phyloP scores from a whole-genome alignment of 1,140 invertebrate species.

The Bursaphelenchus mucronatus region DNA sequence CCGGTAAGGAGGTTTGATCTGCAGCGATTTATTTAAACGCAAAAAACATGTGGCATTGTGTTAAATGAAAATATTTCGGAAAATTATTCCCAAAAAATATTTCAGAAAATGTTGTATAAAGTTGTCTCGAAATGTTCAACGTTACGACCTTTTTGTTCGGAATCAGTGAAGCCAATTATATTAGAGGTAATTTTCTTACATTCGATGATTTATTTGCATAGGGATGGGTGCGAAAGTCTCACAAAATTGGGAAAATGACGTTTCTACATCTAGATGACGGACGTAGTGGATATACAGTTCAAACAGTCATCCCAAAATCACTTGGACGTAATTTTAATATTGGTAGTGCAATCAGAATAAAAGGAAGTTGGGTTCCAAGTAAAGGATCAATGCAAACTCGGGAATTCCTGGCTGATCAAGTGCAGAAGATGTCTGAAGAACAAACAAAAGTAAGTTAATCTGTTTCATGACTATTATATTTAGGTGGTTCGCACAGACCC shows the following conservation, averaged over 20 bases:
- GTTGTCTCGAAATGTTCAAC: no score
- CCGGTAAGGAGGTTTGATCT: no score
- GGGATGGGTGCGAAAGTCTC: constrained; percentile 43
- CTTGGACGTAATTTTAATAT: constrained; percentile 20
- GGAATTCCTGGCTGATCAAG: constrained; percentile 43
- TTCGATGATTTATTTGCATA: constrained; percentile 1
- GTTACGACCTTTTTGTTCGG: no score
- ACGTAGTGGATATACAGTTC: constrained; percentile 23
- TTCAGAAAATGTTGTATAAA: no score
- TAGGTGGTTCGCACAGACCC: constrained; percentile 24
- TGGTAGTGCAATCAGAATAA: constrained; percentile 44
- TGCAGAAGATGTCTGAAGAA: constrained; percentile 20
- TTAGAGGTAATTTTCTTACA: no score
- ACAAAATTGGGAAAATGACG: constrained; percentile 31
- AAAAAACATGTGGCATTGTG: no score
- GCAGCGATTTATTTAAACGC: no score
- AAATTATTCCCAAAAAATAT: no score
- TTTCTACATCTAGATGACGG: constrained; percentile 50
- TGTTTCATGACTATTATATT: constrained; percentile 3
- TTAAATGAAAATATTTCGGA: no score
- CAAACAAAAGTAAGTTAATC: constrained; percentile 21
- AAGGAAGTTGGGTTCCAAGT: constrained; percentile 42
- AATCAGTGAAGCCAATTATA: no score
- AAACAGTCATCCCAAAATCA: constrained; percentile 42
- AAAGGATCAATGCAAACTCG: constrained; percentile 41